Evolutionary conservation across 2,797 vertebrate species (phyloP), one percentile per base, ranked within the genome.

Genomic region (Micropoecilia bifurca): DNA sequence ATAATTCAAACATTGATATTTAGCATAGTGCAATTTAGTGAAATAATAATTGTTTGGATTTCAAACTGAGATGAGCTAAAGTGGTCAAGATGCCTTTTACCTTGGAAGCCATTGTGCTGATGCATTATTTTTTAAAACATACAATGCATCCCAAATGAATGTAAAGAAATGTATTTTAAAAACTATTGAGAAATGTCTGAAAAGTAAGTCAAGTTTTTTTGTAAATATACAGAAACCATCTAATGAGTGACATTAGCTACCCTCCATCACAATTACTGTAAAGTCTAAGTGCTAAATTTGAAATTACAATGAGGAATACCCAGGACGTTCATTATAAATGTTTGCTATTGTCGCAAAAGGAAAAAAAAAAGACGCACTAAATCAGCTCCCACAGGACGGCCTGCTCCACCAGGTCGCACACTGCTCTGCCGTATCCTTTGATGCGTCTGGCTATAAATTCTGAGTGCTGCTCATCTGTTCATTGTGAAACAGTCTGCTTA

Each of bases 401-500:
- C 89, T 88, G 90, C 93, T 95, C 87, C 93, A 92, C 93, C 92
- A 91, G 89, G 88, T 92, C 91, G 91, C 89, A 83, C 86, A 77
- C 87, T 88, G 91, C 92, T 90, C 93, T 83, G 90, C 93, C 91
- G n/a, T 89, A 94, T 91, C 95, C 92, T 91, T 83, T 90, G 88
- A 92, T 92, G 86, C 53, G 90, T 90, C 93, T 89, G 87, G 81
- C 90, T 90, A 88, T 90, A 92, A 92, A 95, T 94, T 92, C 89
- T 83, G 83, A 94, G 84, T 78, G 90, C 85, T 87, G 93, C 93
- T 95, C 94, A 94, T 95, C 94, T 95, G 93, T 92, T 95, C 89
- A 87, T 61, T 85, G 88, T 89, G 90, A 94, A 93, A 90, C 95
- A 92, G 93, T 91, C 95, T 93, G 93, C 94, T 96, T 96, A 95